phyloP scores from a whole-genome alignment of 2,797 vertebrate genomes.

The Coendou prehensilis region DNA sequence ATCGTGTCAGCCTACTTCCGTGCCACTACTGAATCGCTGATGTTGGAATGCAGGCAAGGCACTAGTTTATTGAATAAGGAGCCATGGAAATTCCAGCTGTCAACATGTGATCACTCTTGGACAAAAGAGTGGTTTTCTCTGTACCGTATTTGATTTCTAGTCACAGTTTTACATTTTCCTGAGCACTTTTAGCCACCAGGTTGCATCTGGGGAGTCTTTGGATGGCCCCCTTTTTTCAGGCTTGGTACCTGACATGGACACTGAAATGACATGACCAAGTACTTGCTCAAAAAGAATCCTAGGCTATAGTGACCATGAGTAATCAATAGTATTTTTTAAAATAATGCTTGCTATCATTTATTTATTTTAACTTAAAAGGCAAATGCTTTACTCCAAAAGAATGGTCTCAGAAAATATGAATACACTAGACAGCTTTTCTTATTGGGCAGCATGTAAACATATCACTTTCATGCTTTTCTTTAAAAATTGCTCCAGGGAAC shows the following conservation, averaged over 20 bases:
- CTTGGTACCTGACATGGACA: not conserved
- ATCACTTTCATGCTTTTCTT: constrained; percentile 80
- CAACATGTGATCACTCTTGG: constrained; percentile 24
- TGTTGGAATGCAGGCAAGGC: constrained; percentile 71
- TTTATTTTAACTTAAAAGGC: constrained; percentile 82
- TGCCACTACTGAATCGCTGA: constrained; percentile 65
- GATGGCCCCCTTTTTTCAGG: not conserved
- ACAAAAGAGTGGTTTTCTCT: constrained; percentile 76
- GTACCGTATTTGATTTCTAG: constrained; percentile 52
- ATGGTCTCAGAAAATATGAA: constrained; percentile 81
- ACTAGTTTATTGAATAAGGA: constrained; percentile 67
- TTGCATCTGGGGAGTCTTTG: not conserved
- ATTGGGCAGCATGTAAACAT: constrained; percentile 79
- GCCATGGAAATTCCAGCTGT: constrained; percentile 82
- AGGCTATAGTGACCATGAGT: constrained; percentile 28
- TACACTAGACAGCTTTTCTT: constrained; percentile 81
- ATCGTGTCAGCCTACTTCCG: constrained; percentile 74
- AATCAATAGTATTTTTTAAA: constrained; percentile 79
- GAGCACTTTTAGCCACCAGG: not conserved
- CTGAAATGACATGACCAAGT: not conserved
- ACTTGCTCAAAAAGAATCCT: not conserved
- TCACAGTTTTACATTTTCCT: not conserved
- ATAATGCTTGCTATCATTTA: constrained; percentile 80
- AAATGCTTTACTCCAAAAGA: constrained; percentile 77
- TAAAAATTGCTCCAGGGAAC: constrained; percentile 57